Conservation (phyloP, 2,888 invertebrate genomes). For the Cacoxenus indagator region DNA sequence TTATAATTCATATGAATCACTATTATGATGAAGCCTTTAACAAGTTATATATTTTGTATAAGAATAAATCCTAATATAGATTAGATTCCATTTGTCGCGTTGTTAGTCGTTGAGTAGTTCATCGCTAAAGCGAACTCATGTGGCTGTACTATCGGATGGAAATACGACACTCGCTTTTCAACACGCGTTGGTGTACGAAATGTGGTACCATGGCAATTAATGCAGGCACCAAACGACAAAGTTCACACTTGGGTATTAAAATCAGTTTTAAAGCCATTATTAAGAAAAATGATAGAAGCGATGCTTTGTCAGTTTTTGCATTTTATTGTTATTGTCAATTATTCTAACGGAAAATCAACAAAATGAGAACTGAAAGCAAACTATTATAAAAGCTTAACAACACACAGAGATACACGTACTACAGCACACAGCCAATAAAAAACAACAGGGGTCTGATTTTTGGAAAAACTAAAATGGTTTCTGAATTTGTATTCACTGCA, state of each 20-base stretch:
- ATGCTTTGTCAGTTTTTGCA: not conserved
- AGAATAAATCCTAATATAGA: too few species aligned
- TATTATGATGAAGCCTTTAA: too few species aligned
- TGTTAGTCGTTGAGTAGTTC: too few species aligned
- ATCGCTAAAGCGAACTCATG: too few species aligned
- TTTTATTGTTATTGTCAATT: not conserved
- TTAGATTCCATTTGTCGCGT: too few species aligned
- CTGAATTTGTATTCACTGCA: too few species aligned
- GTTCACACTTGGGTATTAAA: not conserved
- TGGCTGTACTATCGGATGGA: too few species aligned
- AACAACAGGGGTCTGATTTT: not conserved
- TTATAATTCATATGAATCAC: too few species aligned
- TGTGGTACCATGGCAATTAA: too few species aligned
- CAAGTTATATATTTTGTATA: too few species aligned
- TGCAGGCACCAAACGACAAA: not conserved
- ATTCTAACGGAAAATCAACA: constrained; percentile 3
- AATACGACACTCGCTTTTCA: too few species aligned
- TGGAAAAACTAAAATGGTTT: not conserved
- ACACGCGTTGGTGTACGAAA: too few species aligned
- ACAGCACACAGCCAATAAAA: not conserved
- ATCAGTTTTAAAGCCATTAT: not conserved
- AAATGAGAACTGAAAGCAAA: constrained; percentile 9
- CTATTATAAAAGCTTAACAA: constrained; percentile 2
- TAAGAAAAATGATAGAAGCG: not conserved
- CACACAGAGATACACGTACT: not conserved